Evolutionary conservation across 2,113 vertebrate genomes (phyloP), one percentile per base, ranked within the genome.

Genomic region (Onychorhynchus coronatus): DNA sequence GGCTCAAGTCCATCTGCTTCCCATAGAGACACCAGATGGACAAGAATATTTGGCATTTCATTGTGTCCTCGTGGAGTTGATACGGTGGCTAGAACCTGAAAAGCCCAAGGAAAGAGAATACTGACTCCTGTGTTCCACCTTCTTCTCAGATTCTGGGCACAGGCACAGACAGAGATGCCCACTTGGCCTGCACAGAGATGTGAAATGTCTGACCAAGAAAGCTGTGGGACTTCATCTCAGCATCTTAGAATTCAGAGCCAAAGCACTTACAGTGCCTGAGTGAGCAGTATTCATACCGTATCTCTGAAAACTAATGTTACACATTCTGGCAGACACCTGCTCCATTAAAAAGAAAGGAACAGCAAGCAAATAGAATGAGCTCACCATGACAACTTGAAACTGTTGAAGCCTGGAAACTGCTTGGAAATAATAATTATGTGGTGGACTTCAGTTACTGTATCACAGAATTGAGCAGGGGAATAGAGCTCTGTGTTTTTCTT

Each of bases 21-120:
- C 90, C 22, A 37, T 55, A 83, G 85, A 93, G 88, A 61, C 39
- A 83, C 58, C 95, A 96, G 90, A 96, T 95, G 95, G 95, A 88
- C 67, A 52, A 77, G 83, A 96, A 50, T 89, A 80, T 80, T 89
- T 91, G 96, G 59, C 65, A 53, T 89, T 50, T 94, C 55, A 41
- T 67, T 62, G 10, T 88, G 82, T 63, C 82, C 85, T 95, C 23
- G 5, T 9, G 23, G 55, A 53, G 35, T 19, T 62, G 46, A 25
- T 92, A 33, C 0, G 1, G 41, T 66, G 50, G 37, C 79, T 88
- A 77, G 67, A 83, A 84, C 42, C 63, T 83, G 70, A 88, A 95
- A 94, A 93, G 41, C 37, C 28, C 2, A 1, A 63, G 33, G 68
- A 88, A 85, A 74, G 18, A 17, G 28, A 85, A 46, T 77, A 61